Base-by-base conservation (phyloP, 2,113 vertebrate species). In the Mirounga angustirostris region DNA sequence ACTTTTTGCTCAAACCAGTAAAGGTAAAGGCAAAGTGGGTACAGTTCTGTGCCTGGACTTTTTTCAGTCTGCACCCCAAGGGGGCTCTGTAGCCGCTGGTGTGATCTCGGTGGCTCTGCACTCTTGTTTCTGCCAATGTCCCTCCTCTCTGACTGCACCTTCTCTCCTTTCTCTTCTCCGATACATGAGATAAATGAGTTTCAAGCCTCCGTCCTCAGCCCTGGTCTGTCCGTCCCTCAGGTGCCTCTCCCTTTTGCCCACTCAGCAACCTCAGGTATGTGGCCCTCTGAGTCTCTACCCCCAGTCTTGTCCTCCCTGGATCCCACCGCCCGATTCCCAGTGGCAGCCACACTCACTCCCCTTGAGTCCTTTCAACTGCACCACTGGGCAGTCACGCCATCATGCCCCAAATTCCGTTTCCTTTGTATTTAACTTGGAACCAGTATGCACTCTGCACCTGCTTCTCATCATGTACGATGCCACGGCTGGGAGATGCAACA, bases 381-480 rank as follows among this genome's bases (percentile, higher is more conserved):
- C 30, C 5, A 13, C 4, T 3, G 14, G 24, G 19, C 6, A 5
- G 33, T 78, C 33, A 24, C 56, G 24, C 63, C 15, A 0, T 28
- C 9, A 8, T 18, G 56, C 67, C 30, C 40, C 3, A 33, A 15
- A 46, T 84, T 36, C 61, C 52, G 10, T 7, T 74, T 63, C 74
- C 19, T 74, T 50, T 43, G 19, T 9, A 0, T 46, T 46, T 43
- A 16, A 54, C 71, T 40, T 15, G 36, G 10, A 94, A 16, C 26
- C 36, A 8, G 1, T 52, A 4, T 1, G 18, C 18, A 2, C 1
- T 8, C 14, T 43, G 36, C 61, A 15, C 40, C 33, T 59, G 1
- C 58, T n/a, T 1, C 71, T 9, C 2, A 0, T 50, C 36, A 5
- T 4, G 2, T 5, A 2, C n/a, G 26, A 2, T 4, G 21, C 19